Evolutionary conservation across 2,888 invertebrate species (phyloP), one percentile per base, ranked within the genome.

Genomic region (Zaprionus obscuricornis): DNA sequence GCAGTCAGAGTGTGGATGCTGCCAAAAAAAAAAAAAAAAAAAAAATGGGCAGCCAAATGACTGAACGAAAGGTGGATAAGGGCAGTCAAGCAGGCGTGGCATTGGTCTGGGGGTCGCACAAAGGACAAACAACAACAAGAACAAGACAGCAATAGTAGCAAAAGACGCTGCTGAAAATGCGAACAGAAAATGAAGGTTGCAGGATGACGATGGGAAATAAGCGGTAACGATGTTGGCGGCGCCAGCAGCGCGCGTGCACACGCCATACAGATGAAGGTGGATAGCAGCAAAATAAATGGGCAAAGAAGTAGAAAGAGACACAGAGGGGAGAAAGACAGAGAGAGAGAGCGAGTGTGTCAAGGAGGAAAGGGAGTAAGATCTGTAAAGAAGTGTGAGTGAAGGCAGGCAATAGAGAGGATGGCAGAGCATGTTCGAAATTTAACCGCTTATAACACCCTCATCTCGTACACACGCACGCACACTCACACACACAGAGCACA

Each of bases 381-480:
- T 0, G 27, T 1, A 14, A 7, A 7, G 29, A 16, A 18, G 20
- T 8, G 34, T 10, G 29, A 24, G 13, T 3, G 20, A 20, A 6
- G 33, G 17, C 6, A 26, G n/a, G n/a, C n/a, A n/a, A n/a, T n/a
- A n/a, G n/a, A 17, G 33, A 29, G 54, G 55, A 24, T 36, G 62
- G 26, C 33, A 43, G 60, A 20, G 62, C 54, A 73, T 68, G 65
- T 57, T 55, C 54, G 62, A 69, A 81, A 82, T 78, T 75, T 75
- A 81, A 85, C 82, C 79, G 79, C 85, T 85, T 81, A 85, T 85
- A 75, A 65, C 85, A 82, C 85, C 82, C 75, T 62, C 68, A 63
- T 46, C 39, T 20, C 37, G 36, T 42, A 47, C 18, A 27, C 68
- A 34, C 51, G 33, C 58, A 43, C 54, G 51, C 36, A 42, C 50